Conservation (phyloP, 2,888 invertebrate genomes). For the Hesperia comma region DNA sequence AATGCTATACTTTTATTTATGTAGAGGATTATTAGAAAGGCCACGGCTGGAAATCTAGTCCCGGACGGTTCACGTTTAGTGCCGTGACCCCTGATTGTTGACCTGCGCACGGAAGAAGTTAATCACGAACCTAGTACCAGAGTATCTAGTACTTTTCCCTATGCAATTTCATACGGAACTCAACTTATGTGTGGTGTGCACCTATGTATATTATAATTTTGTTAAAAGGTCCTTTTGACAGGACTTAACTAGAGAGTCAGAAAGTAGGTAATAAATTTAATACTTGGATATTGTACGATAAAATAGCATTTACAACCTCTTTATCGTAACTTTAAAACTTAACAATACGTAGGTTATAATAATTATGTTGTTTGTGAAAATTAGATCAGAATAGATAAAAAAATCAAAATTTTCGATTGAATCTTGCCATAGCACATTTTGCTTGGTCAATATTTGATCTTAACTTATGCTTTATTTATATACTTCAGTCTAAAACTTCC, state of each 20-base stretch:
- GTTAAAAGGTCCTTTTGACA: neutral
- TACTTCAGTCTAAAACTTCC: neutral
- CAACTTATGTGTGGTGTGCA: neutral
- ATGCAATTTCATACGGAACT: slow-evolving; percentile 37
- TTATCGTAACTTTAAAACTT: no score
- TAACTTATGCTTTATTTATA: no score
- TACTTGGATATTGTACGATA: no score
- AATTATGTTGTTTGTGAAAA: no score
- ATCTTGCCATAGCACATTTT: no score
- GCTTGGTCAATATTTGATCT: no score
- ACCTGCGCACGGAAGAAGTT: slow-evolving; percentile 77
- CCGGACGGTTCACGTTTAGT: slow-evolving; percentile 39
- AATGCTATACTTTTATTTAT: slow-evolving; percentile 1
- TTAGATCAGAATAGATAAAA: no score
- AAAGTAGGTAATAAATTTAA: no score
- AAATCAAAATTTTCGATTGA: no score
- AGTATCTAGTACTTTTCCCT: slow-evolving; percentile 50
- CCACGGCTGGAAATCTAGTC: slow-evolving; percentile 36
- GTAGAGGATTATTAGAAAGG: slow-evolving; percentile 4
- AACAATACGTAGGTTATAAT: no score
- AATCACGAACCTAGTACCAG: slow-evolving; percentile 64
- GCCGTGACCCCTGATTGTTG: slow-evolving; percentile 70
- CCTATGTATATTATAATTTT: neutral
- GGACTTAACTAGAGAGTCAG: no score
- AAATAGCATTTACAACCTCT: no score